These are phyloP conservation scores for Microctenopoma lineatum DNA, from an alignment of 2,797 vertebrate genomes.

Conservation along the genomic window DNA sequence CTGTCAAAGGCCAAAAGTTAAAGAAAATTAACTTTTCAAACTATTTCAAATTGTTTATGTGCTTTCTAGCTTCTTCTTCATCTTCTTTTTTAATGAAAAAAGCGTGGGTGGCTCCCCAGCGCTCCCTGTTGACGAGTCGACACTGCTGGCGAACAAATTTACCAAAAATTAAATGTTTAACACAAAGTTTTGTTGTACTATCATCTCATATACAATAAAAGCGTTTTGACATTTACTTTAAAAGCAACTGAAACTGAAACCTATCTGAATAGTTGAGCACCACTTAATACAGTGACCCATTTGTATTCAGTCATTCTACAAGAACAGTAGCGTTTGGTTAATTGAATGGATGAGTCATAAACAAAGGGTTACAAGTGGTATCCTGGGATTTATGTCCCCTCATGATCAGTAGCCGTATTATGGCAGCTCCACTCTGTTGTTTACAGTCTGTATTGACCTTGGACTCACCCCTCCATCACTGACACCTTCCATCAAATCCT, in stretches of 20 bases:
- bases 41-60: too few species aligned
- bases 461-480: slow-evolving; percentile 46
- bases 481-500: slow-evolving; percentile 66
- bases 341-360: slow-evolving; percentile 60
- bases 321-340: slow-evolving; percentile 30
- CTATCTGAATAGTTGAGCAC: slow-evolving; percentile 15
- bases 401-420: slow-evolving; percentile 69
- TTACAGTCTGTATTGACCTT: slow-evolving; percentile 71
- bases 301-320: slow-evolving; percentile 25
- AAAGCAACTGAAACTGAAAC: not conserved
- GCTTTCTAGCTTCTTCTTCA: too few species aligned
- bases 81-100: too few species aligned
- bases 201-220: too few species aligned
- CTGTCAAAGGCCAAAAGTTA: too few species aligned
- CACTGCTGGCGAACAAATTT: too few species aligned
- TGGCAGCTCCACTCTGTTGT: slow-evolving; percentile 64
- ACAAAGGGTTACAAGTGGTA: slow-evolving; percentile 50
- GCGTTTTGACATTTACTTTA: too few species aligned
- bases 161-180: too few species aligned
- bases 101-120: too few species aligned
- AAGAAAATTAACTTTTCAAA: too few species aligned
- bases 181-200: too few species aligned
- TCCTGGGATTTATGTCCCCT: slow-evolving; percentile 33
- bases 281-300: slow-evolving; percentile 32
- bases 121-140: too few species aligned